Percentiles rank a stretch among this genome's conserved stretches.
Conservation (phyloP, 2,888 invertebrate genomes). For the Marasmarcha lunaedactyla region DNA sequence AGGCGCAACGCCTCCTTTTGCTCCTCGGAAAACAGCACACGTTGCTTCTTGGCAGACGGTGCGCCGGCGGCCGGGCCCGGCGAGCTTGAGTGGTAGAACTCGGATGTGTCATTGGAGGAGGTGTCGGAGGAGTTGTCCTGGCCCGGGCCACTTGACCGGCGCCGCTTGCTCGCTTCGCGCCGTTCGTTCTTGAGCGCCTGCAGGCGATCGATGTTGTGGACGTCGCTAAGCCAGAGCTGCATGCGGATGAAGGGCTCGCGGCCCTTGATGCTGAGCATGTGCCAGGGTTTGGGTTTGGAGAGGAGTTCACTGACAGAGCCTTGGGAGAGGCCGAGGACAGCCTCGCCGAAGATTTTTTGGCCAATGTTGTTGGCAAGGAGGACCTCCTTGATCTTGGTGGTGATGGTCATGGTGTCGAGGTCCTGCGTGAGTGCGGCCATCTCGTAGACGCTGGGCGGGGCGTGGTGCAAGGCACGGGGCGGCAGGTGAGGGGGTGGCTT, state of each 20-base stretch:
- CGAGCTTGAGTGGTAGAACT: conserved; percentile 88
- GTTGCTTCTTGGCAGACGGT: conserved; percentile 92
- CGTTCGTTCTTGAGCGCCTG: conserved; percentile 92
- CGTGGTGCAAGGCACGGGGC: conserved; percentile 81
- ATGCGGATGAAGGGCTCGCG: conserved; percentile 96
- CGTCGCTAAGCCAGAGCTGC: conserved; percentile 97
- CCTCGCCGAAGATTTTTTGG: conserved; percentile 98
- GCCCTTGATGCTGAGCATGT: conserved; percentile 98
- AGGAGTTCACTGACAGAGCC: conserved; percentile 97
- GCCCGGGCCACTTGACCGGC: conserved; percentile 84
- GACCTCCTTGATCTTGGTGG: conserved; percentile 97
- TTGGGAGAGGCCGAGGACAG: conserved; percentile 94
- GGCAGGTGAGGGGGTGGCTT: conserved; percentile 45
- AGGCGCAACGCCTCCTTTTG: conserved; percentile 96
- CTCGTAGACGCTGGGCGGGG: conserved; percentile 96
- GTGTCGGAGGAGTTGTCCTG: conserved; percentile 91
- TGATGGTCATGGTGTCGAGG: conserved; percentile 95
- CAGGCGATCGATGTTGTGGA: conserved; percentile 92
- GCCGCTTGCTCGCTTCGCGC: conserved; percentile 90
- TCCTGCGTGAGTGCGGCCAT: conserved; percentile 97
- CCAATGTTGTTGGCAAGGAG: conserved; percentile 96
- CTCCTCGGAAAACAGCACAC: conserved; percentile 97
- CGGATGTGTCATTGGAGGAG: conserved; percentile 89
- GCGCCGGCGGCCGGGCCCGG: conserved; percentile 81
- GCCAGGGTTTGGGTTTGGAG: conserved; percentile 99